These are phyloP conservation scores for Leptestheria dahalacensis DNA, from an alignment of 1,140 invertebrate species.

Conservation along the genomic window DNA sequence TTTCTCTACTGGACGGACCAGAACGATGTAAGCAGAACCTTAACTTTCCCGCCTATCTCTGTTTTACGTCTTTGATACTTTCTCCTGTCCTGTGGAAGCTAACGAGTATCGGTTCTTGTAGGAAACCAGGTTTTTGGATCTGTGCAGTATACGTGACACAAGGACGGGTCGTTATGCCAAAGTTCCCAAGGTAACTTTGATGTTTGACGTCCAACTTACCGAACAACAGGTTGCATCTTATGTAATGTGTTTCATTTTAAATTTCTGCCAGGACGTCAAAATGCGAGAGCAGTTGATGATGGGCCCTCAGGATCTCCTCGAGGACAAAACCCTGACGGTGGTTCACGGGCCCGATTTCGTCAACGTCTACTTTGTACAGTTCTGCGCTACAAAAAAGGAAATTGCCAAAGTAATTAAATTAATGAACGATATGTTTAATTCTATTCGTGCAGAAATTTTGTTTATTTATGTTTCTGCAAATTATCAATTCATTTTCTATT, in stretches of 20 bases:
- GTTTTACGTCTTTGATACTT: neutral
- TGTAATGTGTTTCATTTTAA: no score
- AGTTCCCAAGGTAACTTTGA: slow-evolving; percentile 63
- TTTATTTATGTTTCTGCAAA: neutral
- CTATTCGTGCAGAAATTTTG: neutral
- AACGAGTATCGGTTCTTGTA: slow-evolving; percentile 32
- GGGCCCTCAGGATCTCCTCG: slow-evolving; percentile 64
- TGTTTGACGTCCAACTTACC: no score
- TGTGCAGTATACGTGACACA: slow-evolving; percentile 75
- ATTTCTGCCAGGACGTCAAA: slow-evolving; percentile 79
- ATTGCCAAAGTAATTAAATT: slow-evolving; percentile 68
- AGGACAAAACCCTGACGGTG: slow-evolving; percentile 81
- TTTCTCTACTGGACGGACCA: slow-evolving; percentile 85
- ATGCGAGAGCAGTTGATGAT: slow-evolving; percentile 67
- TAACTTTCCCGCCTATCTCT: neutral
- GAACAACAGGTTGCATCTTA: no score
- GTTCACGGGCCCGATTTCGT: slow-evolving; percentile 84
- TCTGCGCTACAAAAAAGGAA: slow-evolving; percentile 76
- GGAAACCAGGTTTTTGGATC: slow-evolving; percentile 83
- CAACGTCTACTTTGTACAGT: slow-evolving; percentile 80
- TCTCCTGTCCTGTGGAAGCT: no score
- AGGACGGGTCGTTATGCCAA: slow-evolving; percentile 77
- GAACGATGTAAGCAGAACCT: slow-evolving; percentile 42
- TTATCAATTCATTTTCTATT: no score
- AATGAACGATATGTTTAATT: no score